Evolutionary conservation across 2,888 invertebrate genomes (phyloP), one percentile per base, ranked within the genome.

Genomic region (Pterostichus niger): DNA sequence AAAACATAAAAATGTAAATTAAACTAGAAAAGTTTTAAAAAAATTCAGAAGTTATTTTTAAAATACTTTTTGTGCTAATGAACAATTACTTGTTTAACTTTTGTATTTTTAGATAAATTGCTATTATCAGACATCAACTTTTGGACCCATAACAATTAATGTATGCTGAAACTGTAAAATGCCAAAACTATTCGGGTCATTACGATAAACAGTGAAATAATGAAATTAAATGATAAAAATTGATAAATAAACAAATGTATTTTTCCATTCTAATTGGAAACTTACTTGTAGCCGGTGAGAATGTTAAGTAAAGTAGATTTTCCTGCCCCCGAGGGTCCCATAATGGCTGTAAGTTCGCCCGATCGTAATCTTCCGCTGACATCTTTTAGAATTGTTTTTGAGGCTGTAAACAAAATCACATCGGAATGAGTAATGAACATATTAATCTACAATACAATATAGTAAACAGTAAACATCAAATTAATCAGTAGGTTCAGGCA

Each of bases 251-350:
- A 9, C 44, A n/a, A n/a, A 10, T 44, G 46, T 71, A 71, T 71
- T 71, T 71, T 71, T 44, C 17, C 17, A 13, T n/a, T 31, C n/a
- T 10, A 56, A 6, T 44, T 17, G 68, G 68, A 71, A 71, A 93
- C 95, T 94, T 91, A 98, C 98, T 95, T 97, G 93, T 98, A 98
- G 89, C 98, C 98, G 17, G 98, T 97, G 85, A 98, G 94, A 87
- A 98, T 98, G 89, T 98, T 98, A 89, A 98, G 95, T 15, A 98
- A 92, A 0, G 98, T 98, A 76, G 97, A 97, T 91, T 98, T 98
- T 86, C 98, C 97, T 82, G 97, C 98, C 40, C 98, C 98, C 0
- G 98, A 98, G 54, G 98, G 98, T 11, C 98, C 98, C 98, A 98
- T 98, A 88, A 98, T 98, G 86, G 98, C 98, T 6, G 97, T 98